phyloP scores from a whole-genome alignment of 1,140 invertebrate genomes.

The Zaprionus vittiger region DNA sequence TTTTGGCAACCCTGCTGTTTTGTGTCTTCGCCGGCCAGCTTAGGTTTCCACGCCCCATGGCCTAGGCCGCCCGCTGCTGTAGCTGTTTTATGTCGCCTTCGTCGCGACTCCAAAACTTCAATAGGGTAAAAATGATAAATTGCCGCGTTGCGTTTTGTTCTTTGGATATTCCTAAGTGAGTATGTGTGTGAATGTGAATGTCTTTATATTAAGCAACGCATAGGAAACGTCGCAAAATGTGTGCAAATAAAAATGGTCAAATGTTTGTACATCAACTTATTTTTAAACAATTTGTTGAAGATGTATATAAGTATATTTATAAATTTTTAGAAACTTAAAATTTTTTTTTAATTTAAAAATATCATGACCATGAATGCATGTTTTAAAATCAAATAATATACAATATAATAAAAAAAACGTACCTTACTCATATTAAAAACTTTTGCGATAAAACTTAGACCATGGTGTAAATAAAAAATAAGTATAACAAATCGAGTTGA shows the following conservation, averaged over 20 bases:
- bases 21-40: conserved; percentile 71
- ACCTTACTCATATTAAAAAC: no score
- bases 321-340: neutral
- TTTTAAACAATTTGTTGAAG: conserved; percentile 25
- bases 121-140: conserved; percentile 82
- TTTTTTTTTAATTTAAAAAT: no score
- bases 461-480: no score
- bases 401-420: no score
- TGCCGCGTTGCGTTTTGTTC: conserved; percentile 66
- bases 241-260: conserved; percentile 70
- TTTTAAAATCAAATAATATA: no score
- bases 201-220: conserved; percentile 8
- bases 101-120: conserved; percentile 78
- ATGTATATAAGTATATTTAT: no score
- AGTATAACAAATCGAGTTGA: no score
- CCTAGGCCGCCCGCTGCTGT: conserved; percentile 64
- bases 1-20: conserved; percentile 80
- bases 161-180: conserved; percentile 36
- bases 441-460: no score
- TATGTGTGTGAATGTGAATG: conserved; percentile 5
- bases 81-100: conserved; percentile 74
- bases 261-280: conserved; percentile 53
- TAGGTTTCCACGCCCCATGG: conserved; percentile 63
- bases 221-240: conserved; percentile 47
- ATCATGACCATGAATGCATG: no score